These are phyloP conservation scores for Oplegnathus fasciatus DNA, from an alignment of 2,113 vertebrate species.

Conservation along the genomic window DNA sequence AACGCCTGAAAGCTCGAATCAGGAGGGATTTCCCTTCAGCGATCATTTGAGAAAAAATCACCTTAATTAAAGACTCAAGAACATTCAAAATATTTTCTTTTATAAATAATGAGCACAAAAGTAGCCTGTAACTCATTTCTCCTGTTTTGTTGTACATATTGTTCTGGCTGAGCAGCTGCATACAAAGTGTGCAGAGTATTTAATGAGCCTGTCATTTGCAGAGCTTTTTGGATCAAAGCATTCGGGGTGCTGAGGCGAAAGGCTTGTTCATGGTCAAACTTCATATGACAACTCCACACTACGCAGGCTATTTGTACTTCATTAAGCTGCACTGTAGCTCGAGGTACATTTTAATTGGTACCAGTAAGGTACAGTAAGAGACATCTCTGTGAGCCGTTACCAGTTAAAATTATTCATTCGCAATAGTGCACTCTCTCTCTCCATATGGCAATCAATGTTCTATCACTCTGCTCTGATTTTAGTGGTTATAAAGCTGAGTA, in stretches of 20 bases:
- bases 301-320: constrained; percentile 33
- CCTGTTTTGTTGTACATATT: background rate
- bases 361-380: background rate
- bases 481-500: constrained; percentile 30
- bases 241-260: constrained; percentile 12
- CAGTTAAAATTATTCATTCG: background rate
- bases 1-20: background rate
- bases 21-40: background rate
- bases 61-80: background rate
- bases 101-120: background rate
- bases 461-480: constrained; percentile 48
- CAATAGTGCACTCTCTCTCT: background rate
- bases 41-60: background rate
- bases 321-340: constrained; percentile 60
- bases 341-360: constrained; percentile 59
- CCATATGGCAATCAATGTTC: constrained; percentile 31
- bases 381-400: background rate
- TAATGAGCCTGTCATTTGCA: constrained; percentile 49
- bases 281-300: constrained; percentile 5
- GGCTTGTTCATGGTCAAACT: constrained; percentile 44
- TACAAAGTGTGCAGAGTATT: constrained; percentile 1
- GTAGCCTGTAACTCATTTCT: background rate
- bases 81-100: background rate
- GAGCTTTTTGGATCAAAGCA: constrained; percentile 52
- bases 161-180: background rate